Conservation (phyloP, 1,140 invertebrate species). For the Drosophila yakuba region DNA sequence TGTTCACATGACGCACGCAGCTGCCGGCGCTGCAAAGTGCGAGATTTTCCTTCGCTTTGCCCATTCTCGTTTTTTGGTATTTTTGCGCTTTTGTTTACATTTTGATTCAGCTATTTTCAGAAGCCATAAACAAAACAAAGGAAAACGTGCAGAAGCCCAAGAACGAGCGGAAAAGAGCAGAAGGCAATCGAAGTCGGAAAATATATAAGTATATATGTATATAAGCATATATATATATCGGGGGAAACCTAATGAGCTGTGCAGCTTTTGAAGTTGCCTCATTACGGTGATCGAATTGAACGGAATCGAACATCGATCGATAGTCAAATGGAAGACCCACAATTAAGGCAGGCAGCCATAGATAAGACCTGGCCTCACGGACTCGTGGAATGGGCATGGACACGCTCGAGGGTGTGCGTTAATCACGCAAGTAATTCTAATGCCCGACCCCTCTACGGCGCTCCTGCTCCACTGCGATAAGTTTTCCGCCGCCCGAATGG, state of each 20-base stretch:
- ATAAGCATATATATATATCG: not conserved
- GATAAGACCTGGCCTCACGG: constrained; percentile 57
- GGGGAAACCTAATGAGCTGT: constrained; percentile 71
- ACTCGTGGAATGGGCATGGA: constrained; percentile 10
- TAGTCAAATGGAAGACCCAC: constrained; percentile 79
- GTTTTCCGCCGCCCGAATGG: constrained; percentile 36
- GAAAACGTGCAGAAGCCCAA: constrained; percentile 59
- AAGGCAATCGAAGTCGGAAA: constrained; percentile 51
- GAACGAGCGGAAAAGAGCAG: constrained; percentile 5
- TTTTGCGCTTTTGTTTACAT: constrained; percentile 80
- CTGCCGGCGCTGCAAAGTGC: constrained; percentile 52
- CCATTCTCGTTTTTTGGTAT: constrained; percentile 41
- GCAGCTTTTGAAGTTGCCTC: constrained; percentile 73
- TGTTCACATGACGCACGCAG: constrained; percentile 77
- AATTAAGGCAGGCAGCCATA: constrained; percentile 81
- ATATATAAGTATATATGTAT: constrained; percentile 35
- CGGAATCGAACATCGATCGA: constrained; percentile 70
- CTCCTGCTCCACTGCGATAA: constrained; percentile 54
- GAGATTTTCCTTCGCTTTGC: constrained; percentile 38
- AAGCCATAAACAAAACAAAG: constrained; percentile 81
- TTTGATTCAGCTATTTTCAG: constrained; percentile 77
- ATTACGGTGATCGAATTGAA: constrained; percentile 63
- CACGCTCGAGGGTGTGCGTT: constrained; percentile 76
- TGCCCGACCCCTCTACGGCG: constrained; percentile 47
- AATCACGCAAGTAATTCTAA: constrained; percentile 82